These are phyloP conservation scores for Myotis vivesi DNA, from an alignment of 2,797 vertebrate genomes.

Conservation along the genomic window DNA sequence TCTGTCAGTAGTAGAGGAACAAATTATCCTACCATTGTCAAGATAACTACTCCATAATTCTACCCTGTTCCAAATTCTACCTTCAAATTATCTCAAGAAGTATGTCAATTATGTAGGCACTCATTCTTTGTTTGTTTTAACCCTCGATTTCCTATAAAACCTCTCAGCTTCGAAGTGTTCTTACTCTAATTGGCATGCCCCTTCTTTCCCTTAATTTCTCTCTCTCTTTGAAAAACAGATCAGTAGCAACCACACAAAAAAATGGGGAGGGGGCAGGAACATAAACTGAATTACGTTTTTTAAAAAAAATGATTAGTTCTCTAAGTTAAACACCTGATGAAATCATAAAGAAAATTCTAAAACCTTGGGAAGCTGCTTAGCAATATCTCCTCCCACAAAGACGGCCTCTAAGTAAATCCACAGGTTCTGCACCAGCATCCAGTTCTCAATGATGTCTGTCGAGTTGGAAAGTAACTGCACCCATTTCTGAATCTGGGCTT, in stretches of 20 bases:
- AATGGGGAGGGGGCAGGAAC: fast-evolving
- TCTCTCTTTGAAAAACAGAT: not conserved
- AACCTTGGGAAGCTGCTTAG: slow-evolving; percentile 98
- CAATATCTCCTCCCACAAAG: slow-evolving; percentile 97
- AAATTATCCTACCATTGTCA: slow-evolving; percentile 64
- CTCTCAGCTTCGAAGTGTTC: not conserved
- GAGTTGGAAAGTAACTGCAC: slow-evolving; percentile 95
- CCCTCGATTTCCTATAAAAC: not conserved
- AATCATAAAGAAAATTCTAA: slow-evolving; percentile 49
- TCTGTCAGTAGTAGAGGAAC: slow-evolving; percentile 48
- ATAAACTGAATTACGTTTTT: not conserved
- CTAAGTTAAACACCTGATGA: not conserved
- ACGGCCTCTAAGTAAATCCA: slow-evolving; percentile 99
- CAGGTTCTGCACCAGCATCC: slow-evolving; percentile 98
- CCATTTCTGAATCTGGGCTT: slow-evolving; percentile 97
- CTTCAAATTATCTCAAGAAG: slow-evolving; percentile 44
- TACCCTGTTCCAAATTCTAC: slow-evolving; percentile 28
- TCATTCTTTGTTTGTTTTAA: slow-evolving; percentile 17
- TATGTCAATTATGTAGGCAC: not conserved
- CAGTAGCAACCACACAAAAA: not conserved
- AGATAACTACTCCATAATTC: slow-evolving; percentile 58
- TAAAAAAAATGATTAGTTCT: not conserved
- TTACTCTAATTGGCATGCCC: not conserved
- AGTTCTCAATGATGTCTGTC: slow-evolving; percentile 95
- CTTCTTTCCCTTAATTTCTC: not conserved